Evolutionary conservation across 2,113 vertebrate species (phyloP), one percentile per base, ranked within the genome.

Genomic region (Cichladusa arquata): DNA sequence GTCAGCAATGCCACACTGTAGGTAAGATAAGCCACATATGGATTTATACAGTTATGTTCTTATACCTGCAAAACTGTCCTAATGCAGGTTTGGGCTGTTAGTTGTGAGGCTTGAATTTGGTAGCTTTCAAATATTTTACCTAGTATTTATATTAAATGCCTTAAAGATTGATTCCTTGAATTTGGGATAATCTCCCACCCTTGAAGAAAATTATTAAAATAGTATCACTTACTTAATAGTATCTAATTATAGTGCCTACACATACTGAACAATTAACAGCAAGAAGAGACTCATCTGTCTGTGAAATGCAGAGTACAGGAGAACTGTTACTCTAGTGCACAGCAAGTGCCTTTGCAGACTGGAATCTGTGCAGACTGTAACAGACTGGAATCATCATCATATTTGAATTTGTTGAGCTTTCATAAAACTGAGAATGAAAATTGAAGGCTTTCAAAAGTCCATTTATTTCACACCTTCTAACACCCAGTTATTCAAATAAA

Each of bases 381-480:
- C 20, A 90, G 69, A 60, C 33, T 44, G 20, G 54, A 69, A 90
- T 85, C 50, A 71, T 57, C 38, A 78, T 42, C 17, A 20, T 26
- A 47, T 15, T 69, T 58, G 42, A 88, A 86, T 82, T 54, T 8
- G 12, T 40, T 69, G 23, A 76, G 66, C 34, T 90, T 87, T 64
- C 57, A 85, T 45, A 69, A 90, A 84, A 82, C 45, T 53, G 57
- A 76, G 51, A 82, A 69, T 38, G 48, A 64, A 91, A 96, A 94
- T 3, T 20, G 34, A 91, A 71, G 82, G 22, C 53, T 88, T 90
- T 90, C 54, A 74, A 67, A 70, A 45, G 57, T 90, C 53, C 22
- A 61, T 76, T 88, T 87, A 50, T 61, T 78, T 90, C 60, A 72
- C 50, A 78, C 26, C 29, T 88, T 6, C 5, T 19, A 88, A 62